Conservation (phyloP, 2,888 invertebrate genomes). For the Neoascia interrupta region DNA sequence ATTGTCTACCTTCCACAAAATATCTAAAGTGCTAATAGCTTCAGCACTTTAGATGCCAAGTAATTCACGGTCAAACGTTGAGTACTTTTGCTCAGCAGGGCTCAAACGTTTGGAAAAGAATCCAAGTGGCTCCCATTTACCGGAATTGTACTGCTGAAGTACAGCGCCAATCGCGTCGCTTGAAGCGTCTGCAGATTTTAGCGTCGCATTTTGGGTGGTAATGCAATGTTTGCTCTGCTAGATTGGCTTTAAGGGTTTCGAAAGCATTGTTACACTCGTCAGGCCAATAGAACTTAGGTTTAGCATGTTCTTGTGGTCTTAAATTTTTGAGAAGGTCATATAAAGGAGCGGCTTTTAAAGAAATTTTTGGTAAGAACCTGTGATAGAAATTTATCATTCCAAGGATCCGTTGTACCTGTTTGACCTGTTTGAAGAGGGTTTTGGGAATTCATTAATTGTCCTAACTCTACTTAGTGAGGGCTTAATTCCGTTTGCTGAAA, state of each 20-base stretch:
- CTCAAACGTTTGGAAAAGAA: no score
- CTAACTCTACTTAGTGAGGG: slow-evolving; percentile 13
- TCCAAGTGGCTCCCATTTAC: no score
- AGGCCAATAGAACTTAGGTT: not conserved
- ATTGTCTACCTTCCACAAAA: no score
- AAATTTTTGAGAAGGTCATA: not conserved
- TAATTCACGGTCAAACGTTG: no score
- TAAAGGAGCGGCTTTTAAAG: no score
- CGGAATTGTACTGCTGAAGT: no score
- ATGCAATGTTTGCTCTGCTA: not conserved
- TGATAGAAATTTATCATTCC: no score
- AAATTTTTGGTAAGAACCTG: slow-evolving; percentile 1
- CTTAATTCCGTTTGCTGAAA: slow-evolving; percentile 15
- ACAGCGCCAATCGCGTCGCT: not conserved
- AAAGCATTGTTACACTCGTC: not conserved
- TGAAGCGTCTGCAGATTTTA: not conserved
- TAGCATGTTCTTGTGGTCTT: not conserved
- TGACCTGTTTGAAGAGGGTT: not conserved
- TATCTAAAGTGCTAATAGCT: not conserved
- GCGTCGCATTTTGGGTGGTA: not conserved
- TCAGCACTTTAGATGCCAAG: not conserved
- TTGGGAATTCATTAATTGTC: slow-evolving; percentile 15
- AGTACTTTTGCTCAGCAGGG: no score
- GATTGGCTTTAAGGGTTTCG: not conserved
- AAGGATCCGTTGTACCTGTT: slow-evolving; percentile 20